Evolutionary conservation across 2,113 vertebrate genomes (phyloP).

Genomic region (Callithrix jacchus): DNA sequence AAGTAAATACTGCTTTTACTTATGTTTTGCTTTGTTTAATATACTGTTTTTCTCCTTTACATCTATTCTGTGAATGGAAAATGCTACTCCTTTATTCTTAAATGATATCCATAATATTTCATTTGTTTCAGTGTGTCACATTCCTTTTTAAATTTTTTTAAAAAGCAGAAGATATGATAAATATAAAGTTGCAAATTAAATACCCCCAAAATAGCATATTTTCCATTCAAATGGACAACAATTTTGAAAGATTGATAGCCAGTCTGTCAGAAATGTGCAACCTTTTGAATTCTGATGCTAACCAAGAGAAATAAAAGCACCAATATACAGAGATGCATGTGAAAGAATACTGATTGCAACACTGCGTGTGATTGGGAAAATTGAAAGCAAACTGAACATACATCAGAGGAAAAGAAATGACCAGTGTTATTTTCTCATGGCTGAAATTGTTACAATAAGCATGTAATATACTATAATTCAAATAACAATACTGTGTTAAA

Average conservation of each 20-base stretch:
- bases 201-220: background rate
- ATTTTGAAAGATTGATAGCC: background rate
- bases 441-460: background rate
- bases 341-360: background rate
- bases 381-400: background rate
- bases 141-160: background rate
- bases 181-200: background rate
- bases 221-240: background rate
- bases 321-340: background rate
- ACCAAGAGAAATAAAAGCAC: background rate
- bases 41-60: background rate
- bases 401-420: background rate
- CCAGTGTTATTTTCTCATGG: too few relatives aligned
- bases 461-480: background rate
- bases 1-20: background rate
- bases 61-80: background rate
- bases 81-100: background rate
- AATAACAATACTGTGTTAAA: background rate
- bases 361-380: background rate
- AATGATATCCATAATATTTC: background rate
- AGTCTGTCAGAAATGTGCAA: background rate
- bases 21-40: background rate
- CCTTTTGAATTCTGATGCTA: background rate
- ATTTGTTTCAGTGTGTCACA: background rate
- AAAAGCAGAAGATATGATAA: background rate